These are phyloP conservation scores for Willowsia nigromaculata DNA, from an alignment of 2,888 invertebrate species.

Conservation along the genomic window DNA sequence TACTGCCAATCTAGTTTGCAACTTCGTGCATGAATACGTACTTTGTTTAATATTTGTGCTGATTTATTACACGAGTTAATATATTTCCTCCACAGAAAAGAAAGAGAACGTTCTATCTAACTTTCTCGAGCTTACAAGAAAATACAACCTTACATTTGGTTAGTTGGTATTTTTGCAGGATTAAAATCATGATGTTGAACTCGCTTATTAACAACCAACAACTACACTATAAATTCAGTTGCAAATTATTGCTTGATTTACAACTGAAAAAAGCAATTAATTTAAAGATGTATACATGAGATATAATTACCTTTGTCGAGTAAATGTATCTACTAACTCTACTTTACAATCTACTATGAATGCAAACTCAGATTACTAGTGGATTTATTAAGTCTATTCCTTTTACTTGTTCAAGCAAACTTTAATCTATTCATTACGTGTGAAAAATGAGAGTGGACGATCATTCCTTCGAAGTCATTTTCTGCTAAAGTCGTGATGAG, in stretches of 20 bases:
- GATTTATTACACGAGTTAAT: neutral
- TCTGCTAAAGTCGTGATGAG: neutral
- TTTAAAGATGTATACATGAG: neutral
- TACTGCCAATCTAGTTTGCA: neutral
- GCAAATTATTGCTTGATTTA: neutral
- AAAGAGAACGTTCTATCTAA: neutral
- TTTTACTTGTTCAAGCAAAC: neutral
- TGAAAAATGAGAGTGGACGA: slow-evolving; percentile 43
- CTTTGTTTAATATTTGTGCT: slow-evolving; percentile 14
- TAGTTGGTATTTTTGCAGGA: neutral
- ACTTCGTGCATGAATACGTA: neutral
- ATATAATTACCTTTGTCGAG: neutral
- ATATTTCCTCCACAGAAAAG: neutral
- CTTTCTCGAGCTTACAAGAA: slow-evolving; percentile 17
- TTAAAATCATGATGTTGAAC: neutral
- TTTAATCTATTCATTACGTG: slow-evolving; percentile 31
- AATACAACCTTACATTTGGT: neutral
- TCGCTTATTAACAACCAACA: neutral
- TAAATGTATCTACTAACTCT: too few species aligned
- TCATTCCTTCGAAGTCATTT: neutral
- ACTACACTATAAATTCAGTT: neutral
- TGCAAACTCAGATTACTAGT: too few species aligned
- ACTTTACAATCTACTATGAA: too few species aligned
- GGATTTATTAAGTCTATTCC: too few species aligned
- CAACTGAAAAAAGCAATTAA: slow-evolving; percentile 40